A percentile compares a stretch with the other conserved stretches of the same genome.
These are phyloP conservation scores for Drosophila ezoana DNA, from an alignment of 2,888 invertebrate genomes.

Conservation along the genomic window DNA sequence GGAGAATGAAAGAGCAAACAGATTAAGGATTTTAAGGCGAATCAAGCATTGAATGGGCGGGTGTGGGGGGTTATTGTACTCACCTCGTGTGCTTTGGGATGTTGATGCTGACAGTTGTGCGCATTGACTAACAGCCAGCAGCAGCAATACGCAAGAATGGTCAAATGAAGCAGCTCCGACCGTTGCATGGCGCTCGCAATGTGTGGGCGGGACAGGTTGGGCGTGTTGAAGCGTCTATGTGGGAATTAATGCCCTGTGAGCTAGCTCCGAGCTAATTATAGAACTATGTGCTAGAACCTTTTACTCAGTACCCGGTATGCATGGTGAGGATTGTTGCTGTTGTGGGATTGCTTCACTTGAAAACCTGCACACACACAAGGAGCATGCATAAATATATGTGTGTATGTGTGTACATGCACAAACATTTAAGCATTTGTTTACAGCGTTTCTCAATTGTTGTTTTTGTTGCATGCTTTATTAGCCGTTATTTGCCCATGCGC, in stretches of 20 bases:
- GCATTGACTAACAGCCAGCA: slow-evolving; percentile 40
- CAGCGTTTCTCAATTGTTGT: slow-evolving; percentile 31
- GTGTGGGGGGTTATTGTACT: slow-evolving; percentile 40
- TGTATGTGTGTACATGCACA: slow-evolving; percentile 10
- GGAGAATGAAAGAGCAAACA: neutral
- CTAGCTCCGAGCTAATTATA: slow-evolving; percentile 43
- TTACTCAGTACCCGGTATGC: slow-evolving; percentile 34
- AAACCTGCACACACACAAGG: slow-evolving; percentile 34
- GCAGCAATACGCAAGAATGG: slow-evolving; percentile 31
- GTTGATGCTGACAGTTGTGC: slow-evolving; percentile 88
- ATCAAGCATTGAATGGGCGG: neutral
- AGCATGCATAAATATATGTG: slow-evolving; percentile 16
- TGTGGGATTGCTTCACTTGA: slow-evolving; percentile 26
- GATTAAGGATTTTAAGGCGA: neutral
- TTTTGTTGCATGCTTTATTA: slow-evolving; percentile 53
- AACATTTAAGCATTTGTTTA: slow-evolving; percentile 46
- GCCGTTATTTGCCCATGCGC: slow-evolving; percentile 42
- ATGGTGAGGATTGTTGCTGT: slow-evolving; percentile 32
- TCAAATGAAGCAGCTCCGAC: slow-evolving; percentile 28
- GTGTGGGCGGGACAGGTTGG: slow-evolving; percentile 16
- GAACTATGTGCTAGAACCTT: slow-evolving; percentile 26
- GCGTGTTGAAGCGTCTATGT: slow-evolving; percentile 3
- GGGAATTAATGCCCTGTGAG: slow-evolving; percentile 15
- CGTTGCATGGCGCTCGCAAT: slow-evolving; percentile 25
- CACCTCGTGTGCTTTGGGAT: slow-evolving; percentile 89